phyloP scores from a whole-genome alignment of 1,140 invertebrate genomes.

The Lucilia sericata region DNA sequence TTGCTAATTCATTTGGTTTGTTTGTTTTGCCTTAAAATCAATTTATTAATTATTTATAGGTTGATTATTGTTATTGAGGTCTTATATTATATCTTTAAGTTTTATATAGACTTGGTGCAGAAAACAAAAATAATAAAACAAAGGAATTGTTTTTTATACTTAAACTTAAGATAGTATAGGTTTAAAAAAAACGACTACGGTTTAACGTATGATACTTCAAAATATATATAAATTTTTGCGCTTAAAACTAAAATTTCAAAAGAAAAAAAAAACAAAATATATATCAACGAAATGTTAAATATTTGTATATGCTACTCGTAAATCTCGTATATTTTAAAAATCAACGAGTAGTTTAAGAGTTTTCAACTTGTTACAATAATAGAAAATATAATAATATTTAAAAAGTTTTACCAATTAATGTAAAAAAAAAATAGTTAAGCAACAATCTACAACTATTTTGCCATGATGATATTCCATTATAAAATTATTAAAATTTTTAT shows the following conservation, averaged over 20 bases:
- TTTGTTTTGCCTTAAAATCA: conserved; percentile 18
- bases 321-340: no score
- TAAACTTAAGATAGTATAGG: not conserved
- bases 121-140: not conserved
- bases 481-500: no score
- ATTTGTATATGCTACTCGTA: no score
- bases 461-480: no score
- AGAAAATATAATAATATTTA: no score
- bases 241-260: conserved; percentile 25
- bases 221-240: not conserved
- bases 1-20: not conserved
- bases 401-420: no score
- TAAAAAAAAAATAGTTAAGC: no score
- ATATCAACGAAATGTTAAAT: not conserved
- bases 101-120: not conserved
- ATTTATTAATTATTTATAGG: no score
- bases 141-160: not conserved
- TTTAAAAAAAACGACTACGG: not conserved
- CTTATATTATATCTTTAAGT: not conserved
- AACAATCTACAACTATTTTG: no score
- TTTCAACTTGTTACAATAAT: no score
- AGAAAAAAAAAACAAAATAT: not conserved
- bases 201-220: not conserved
- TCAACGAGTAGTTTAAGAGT: no score
- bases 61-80: no score